phyloP scores from a whole-genome alignment of 30 jellyfish, hydroid and myxozoan genomes.

The Cassiopea andromeda region DNA sequence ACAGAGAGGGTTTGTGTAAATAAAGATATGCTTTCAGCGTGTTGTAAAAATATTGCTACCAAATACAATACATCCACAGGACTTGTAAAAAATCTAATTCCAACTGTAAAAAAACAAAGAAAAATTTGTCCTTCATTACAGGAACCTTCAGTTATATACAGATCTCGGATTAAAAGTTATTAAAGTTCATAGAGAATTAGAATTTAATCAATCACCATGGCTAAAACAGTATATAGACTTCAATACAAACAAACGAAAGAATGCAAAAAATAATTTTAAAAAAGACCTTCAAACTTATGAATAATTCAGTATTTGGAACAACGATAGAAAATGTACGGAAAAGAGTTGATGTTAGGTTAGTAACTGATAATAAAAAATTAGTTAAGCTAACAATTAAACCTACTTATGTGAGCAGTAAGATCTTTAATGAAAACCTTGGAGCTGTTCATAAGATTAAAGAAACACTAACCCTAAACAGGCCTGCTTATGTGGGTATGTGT shows the following conservation, averaged over 20 bases:
- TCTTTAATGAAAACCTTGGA: constrained; percentile 44
- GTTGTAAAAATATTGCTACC: constrained; percentile 1
- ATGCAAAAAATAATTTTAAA: constrained; percentile 40
- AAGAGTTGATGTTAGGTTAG: constrained; percentile 48
- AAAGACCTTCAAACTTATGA: constrained; percentile 74
- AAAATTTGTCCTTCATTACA: constrained; percentile 59
- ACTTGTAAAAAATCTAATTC: constrained; percentile 53
- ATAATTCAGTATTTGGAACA: constrained; percentile 68
- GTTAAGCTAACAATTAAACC: constrained; percentile 47
- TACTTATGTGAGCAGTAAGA: constrained; percentile 27
- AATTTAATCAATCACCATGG: constrained; percentile 66
- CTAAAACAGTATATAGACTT: constrained; percentile 62
- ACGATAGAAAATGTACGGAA: constrained; percentile 73
- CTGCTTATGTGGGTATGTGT: constrained; percentile 64
- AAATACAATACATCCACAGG: constrained; percentile 26
- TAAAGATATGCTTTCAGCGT: constrained; percentile 39
- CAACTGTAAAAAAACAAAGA: constrained; percentile 51
- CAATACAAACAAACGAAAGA: constrained; percentile 55
- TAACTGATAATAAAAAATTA: constrained; percentile 8
- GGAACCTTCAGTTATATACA: constrained; percentile 44
- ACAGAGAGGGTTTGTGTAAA: constrained; percentile 61
- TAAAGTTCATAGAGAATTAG: constrained; percentile 60
- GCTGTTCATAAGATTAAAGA: constrained; percentile 60
- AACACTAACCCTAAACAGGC: constrained; percentile 46
- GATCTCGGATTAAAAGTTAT: constrained; percentile 38